Conservation (phyloP, 2,113 vertebrate genomes). For the Dromiciops gliroides region DNA sequence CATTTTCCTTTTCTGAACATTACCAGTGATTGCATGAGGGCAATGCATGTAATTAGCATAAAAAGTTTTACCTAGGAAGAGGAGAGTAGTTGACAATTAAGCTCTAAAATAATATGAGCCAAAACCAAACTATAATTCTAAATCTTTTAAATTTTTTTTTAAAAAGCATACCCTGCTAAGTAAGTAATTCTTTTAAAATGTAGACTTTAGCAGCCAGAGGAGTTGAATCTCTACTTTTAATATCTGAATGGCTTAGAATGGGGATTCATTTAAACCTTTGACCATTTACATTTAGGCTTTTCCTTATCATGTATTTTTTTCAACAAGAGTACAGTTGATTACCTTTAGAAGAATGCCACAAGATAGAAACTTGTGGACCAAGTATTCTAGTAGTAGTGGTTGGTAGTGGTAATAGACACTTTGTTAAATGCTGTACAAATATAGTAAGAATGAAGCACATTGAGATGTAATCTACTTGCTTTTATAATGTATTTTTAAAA, state of each 20-base stretch:
- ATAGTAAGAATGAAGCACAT: background rate
- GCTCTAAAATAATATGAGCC: conserved; percentile 45
- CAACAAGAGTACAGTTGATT: background rate
- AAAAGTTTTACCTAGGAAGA: conserved; percentile 20
- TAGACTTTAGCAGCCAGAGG: conserved; percentile 12
- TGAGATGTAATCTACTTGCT: background rate
- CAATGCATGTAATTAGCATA: conserved; percentile 47
- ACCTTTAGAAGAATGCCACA: background rate
- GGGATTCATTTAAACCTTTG: conserved; percentile 12
- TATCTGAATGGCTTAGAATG: background rate
- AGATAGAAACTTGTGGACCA: background rate
- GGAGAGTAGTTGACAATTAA: conserved; percentile 46
- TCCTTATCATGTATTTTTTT: background rate
- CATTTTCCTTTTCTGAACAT: conserved; percentile 31
- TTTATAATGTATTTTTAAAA: background rate
- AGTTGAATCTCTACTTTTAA: conserved; percentile 14
- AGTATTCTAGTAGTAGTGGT: background rate
- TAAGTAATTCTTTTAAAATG: conserved; percentile 39
- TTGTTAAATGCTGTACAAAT: background rate
- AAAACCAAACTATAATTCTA: conserved; percentile 32
- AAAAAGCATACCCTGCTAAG: conserved; percentile 1
- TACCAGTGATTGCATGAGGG: conserved; percentile 33
- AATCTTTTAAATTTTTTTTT: conserved; percentile 3
- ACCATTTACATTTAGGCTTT: background rate
- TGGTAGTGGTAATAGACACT: background rate